Evolutionary conservation across 2,113 vertebrate genomes (phyloP).

Genomic region (Sinocyclocheilus maitianheensis): DNA sequence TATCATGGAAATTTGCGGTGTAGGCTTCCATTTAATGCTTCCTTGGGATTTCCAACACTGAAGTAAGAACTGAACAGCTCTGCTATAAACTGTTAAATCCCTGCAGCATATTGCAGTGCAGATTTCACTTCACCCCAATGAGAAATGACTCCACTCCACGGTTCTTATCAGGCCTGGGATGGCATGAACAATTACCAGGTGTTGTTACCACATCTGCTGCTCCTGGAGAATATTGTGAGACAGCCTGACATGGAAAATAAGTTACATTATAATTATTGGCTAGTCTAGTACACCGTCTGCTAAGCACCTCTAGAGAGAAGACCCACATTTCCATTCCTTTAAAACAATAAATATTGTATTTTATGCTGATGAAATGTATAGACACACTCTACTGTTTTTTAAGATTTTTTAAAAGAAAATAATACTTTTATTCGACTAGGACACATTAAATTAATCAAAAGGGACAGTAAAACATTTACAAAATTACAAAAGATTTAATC

Average conservation of each 20-base stretch:
- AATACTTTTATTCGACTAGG: neutral
- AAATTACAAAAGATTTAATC: neutral
- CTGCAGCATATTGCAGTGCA: slow-evolving; percentile 20
- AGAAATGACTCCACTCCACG: slow-evolving; percentile 3
- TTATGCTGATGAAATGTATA: neutral
- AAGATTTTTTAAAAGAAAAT: no score
- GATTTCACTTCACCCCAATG: slow-evolving; percentile 32
- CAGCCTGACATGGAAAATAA: slow-evolving; percentile 35
- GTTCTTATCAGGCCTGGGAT: slow-evolving; percentile 35
- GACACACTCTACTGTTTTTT: neutral
- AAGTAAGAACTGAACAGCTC: neutral
- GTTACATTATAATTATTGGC: slow-evolving; percentile 45
- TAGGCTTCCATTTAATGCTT: neutral
- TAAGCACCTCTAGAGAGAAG: neutral
- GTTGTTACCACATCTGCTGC: slow-evolving; percentile 40
- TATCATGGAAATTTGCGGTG: neutral
- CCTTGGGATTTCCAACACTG: neutral
- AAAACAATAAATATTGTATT: neutral
- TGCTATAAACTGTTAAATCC: neutral
- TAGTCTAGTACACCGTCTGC: slow-evolving; percentile 8
- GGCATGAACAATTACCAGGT: slow-evolving; percentile 50
- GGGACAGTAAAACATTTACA: slow-evolving; percentile 5
- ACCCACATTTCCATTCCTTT: slow-evolving; percentile 8
- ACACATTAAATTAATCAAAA: neutral
- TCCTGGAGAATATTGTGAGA: slow-evolving; percentile 47